Evolutionary conservation across 2,888 invertebrate species (phyloP).

Genomic region (Cantharis rustica): DNA sequence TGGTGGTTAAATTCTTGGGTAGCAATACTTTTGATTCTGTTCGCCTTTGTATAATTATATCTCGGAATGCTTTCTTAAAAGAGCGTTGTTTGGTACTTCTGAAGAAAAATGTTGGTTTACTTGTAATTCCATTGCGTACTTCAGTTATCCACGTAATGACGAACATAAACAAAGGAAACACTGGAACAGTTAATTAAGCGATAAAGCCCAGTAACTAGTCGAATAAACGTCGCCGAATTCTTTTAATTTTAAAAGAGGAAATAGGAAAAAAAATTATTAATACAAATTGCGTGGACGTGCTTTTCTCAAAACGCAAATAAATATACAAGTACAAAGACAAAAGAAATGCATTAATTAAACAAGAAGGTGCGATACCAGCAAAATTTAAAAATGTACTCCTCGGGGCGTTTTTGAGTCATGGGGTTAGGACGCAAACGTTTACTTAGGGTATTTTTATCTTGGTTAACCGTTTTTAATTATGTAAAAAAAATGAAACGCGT

Average conservation of each 20-base stretch:
- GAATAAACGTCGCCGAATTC: slow-evolving; percentile 7
- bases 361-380: slow-evolving; percentile 17
- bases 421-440: neutral
- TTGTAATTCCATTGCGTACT: neutral
- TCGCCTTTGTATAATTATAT: too few relatives aligned
- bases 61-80: too few relatives aligned
- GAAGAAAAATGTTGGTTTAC: neutral
- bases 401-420: slow-evolving; percentile 3
- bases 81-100: neutral
- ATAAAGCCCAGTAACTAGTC: slow-evolving; percentile 3
- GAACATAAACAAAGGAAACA: neutral
- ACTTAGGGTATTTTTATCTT: neutral
- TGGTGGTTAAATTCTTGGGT: too few relatives aligned
- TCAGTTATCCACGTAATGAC: neutral
- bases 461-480: neutral
- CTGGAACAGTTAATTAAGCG: slow-evolving; percentile 18
- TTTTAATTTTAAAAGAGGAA: slow-evolving; percentile 10
- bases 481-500: neutral
- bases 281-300: slow-evolving; percentile 23
- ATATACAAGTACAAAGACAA: slow-evolving; percentile 16
- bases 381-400: slow-evolving; percentile 18
- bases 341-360: slow-evolving; percentile 26
- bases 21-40: too few relatives aligned
- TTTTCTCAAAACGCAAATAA: slow-evolving; percentile 21
- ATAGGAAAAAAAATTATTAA: slow-evolving; percentile 21